Percentiles rank a stretch among this genome's conserved stretches.
Conservation (phyloP, 2,797 vertebrate species). For the Selene dorsalis region DNA sequence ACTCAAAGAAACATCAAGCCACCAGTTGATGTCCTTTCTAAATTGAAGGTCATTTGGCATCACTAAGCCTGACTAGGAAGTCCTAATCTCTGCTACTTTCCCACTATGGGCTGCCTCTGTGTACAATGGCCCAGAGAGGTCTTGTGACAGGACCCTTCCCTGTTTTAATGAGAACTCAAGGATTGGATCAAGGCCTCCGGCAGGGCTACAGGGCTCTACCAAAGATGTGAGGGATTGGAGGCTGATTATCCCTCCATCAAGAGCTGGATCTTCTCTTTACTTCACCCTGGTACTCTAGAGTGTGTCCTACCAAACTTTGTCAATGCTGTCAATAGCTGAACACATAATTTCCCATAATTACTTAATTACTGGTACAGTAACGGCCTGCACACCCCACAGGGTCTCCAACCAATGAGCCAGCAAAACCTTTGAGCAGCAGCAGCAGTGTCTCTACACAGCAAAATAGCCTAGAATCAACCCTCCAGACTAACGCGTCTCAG, state of each 20-base stretch:
- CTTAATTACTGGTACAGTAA: not conserved
- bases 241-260: conserved; percentile 64
- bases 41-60: conserved; percentile 41
- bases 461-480: too few relatives aligned
- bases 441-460: not conserved
- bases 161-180: conserved; percentile 69
- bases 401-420: not conserved
- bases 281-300: conserved; percentile 27
- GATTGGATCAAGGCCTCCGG: conserved; percentile 64
- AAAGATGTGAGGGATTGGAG: conserved; percentile 64
- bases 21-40: not conserved
- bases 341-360: not conserved
- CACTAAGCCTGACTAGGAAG: conserved; percentile 29
- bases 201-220: conserved; percentile 58
- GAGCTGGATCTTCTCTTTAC: conserved; percentile 48
- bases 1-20: conserved; percentile 16
- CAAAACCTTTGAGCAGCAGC: not conserved
- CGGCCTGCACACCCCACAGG: not conserved
- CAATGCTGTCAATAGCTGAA: not conserved
- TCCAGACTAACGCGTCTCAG: not conserved
- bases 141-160: conserved; percentile 50
- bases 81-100: conserved; percentile 50
- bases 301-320: conserved; percentile 1
- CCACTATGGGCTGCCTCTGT: conserved; percentile 30
- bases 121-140: conserved; percentile 30